Evolutionary conservation across 2,113 vertebrate species (phyloP).

Genomic region (Pundamilia nyererei): DNA sequence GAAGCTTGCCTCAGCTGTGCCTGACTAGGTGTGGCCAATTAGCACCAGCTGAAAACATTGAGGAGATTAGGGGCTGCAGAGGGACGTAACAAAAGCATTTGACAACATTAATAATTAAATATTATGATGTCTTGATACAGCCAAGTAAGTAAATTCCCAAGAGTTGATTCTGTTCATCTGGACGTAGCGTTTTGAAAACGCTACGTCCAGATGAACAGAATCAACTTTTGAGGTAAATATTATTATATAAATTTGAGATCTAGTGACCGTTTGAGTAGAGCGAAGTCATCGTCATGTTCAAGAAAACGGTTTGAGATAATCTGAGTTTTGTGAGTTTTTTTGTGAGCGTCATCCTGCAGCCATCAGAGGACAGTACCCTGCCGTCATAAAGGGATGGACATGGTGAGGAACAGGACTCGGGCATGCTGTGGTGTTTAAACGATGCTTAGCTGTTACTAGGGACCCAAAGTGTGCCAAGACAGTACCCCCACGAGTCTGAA

Average conservation of each 20-base stretch:
- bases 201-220: background rate
- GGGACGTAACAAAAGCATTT: background rate
- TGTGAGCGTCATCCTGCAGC: accelerated
- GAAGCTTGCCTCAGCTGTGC: accelerated
- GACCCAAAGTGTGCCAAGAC: background rate
- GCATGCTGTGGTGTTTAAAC: background rate
- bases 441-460: background rate
- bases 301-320: accelerated
- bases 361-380: background rate
- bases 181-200: accelerated
- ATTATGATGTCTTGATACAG: background rate
- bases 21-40: background rate
- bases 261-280: background rate
- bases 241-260: accelerated
- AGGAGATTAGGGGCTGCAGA: accelerated
- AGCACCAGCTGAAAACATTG: accelerated
- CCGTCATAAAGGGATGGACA: accelerated
- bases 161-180: background rate
- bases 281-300: background rate
- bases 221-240: background rate
- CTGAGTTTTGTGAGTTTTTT: background rate
- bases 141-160: accelerated
- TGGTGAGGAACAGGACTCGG: background rate
- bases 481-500: background rate
- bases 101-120: background rate